A percentile compares a stretch with the other conserved stretches of the same genome.
phyloP scores from a whole-genome alignment of 2,113 vertebrate genomes.

The Nannospalax galili region DNA sequence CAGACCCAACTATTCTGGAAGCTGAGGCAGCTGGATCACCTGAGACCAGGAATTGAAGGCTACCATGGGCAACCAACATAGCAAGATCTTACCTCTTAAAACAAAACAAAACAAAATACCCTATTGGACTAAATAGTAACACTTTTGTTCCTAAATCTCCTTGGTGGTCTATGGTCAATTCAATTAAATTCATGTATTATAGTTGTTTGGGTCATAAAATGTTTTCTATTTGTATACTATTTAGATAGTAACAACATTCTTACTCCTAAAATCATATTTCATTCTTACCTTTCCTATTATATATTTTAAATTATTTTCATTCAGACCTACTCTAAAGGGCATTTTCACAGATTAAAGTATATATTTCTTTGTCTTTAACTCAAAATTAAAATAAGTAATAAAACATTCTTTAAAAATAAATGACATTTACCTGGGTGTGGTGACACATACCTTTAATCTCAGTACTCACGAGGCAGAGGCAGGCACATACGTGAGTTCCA shows the following conservation, averaged over 20 bases:
- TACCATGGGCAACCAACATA: background rate
- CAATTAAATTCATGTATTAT: background rate
- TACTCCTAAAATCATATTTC: slow-evolving; percentile 35
- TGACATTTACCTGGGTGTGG: too few relatives aligned
- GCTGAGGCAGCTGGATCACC: background rate
- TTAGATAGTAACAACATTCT: slow-evolving; percentile 29
- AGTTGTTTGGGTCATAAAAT: slow-evolving; percentile 29
- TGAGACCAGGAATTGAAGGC: background rate
- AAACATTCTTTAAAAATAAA: slow-evolving; percentile 58
- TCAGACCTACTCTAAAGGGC: slow-evolving; percentile 1
- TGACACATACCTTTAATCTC: too few relatives aligned
- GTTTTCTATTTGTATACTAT: background rate
- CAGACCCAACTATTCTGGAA: background rate
- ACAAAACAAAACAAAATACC: background rate
- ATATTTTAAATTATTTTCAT: slow-evolving; percentile 48
- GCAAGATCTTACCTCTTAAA: background rate
- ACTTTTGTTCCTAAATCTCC: background rate
- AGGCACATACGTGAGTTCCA: too few relatives aligned
- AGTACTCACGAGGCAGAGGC: too few relatives aligned
- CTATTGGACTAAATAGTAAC: background rate
- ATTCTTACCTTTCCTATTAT: slow-evolving; percentile 18
- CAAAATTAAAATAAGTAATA: slow-evolving; percentile 39
- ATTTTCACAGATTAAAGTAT: background rate
- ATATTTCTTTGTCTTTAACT: slow-evolving; percentile 7
- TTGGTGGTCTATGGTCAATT: background rate